Evolutionary conservation across 2,888 invertebrate genomes (phyloP), one percentile per base, ranked within the genome.

Genomic region (Pyrocoelia pectoralis): DNA sequence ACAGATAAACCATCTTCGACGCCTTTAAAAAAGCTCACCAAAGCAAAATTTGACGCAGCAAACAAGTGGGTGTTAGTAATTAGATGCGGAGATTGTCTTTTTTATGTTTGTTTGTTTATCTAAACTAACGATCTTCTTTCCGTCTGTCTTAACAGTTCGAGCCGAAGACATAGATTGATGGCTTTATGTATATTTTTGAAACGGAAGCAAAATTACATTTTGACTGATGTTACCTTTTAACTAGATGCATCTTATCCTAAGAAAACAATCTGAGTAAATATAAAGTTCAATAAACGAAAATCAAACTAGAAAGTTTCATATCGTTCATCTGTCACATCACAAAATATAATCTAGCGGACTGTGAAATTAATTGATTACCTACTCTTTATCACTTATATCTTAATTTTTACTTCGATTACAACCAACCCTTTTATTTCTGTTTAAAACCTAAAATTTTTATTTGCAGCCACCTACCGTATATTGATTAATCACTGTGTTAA

Each of bases 1-100:
- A 68, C 75, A 72, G 72, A 73, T 73, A 70, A 68, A 61, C 67
- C 59, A 54, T 61, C 61, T 55, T 59, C 18, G 19, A 61, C n/a
- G 9, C 12, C 14, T 10, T 10, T 15, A 19, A 28, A 50, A 50
- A 50, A 50, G 18, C 29, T 50, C n/a, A 33, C 10, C 8, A 33
- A 33, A 33, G 33, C 33, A 33, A n/a, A 33, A 33, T 33, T 24
- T 6, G 33, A 33, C n/a, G 33, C n/a, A 24, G 3, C 24, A n/a
- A 33, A 33, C 33, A 33, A 33, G 33, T 33, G 33, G 33, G 33
- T 33, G 33, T n/a, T n/a, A 10, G 10, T 33, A 33, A 33, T 33
- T 33, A 33, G 10, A 33, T 33, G 9, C 33, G n/a, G 24, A n/a
- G 33, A 10, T n/a, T 33, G 10, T 33, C 33, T n/a, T 33, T 24